Evolutionary conservation across 2,888 invertebrate genomes (phyloP).

Genomic region (Orchesella flavescens): DNA sequence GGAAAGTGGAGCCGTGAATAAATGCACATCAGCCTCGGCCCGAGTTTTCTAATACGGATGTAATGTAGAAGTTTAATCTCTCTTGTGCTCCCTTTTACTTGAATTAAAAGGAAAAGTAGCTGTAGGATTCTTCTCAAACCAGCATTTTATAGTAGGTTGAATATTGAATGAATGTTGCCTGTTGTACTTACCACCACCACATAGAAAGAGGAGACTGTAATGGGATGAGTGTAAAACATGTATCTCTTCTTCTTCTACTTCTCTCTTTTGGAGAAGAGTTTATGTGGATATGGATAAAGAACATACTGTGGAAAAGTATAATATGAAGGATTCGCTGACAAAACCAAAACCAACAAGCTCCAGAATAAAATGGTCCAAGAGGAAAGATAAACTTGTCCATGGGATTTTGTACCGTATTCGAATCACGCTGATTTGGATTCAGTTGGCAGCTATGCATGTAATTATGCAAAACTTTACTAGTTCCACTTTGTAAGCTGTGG

Average conservation of each 20-base stretch:
- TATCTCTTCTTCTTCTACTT: background rate
- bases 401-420: conserved; percentile 42
- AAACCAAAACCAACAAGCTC: conserved; percentile 34
- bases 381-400: conserved; percentile 53
- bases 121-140: background rate
- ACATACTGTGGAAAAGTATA: background rate
- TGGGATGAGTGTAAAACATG: background rate
- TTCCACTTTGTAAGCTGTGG: conserved; percentile 41
- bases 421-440: conserved; percentile 56
- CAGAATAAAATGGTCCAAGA: conserved; percentile 36
- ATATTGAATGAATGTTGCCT: background rate
- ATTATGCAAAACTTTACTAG: conserved; percentile 56
- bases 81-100: conserved; percentile 13
- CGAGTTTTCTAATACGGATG: conserved; percentile 30
- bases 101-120: background rate
- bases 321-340: conserved; percentile 36
- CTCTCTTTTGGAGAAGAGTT: background rate
- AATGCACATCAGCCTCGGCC: conserved; percentile 11
- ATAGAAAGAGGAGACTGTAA: background rate
- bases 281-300: background rate
- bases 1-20: conserved; percentile 19
- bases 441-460: conserved; percentile 58
- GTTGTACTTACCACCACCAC: background rate
- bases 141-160: background rate
- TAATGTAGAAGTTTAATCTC: conserved; percentile 56